Evolutionary conservation across 2,797 vertebrate genomes (phyloP).

Genomic region (Agapornis canus): DNA sequence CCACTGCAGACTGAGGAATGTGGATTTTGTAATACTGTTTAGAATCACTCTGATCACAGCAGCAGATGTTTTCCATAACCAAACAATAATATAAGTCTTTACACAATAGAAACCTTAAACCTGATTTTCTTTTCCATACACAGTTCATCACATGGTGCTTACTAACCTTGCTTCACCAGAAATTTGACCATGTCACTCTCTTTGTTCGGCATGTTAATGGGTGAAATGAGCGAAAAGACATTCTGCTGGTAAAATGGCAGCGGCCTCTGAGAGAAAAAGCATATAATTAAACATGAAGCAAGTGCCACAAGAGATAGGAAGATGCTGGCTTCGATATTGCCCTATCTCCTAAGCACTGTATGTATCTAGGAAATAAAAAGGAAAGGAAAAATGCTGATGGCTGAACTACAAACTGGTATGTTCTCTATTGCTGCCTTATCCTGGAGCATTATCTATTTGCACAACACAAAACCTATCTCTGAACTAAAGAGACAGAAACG

Average conservation of each 20-base stretch:
- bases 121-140: neutral
- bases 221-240: conserved; percentile 84
- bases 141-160: neutral
- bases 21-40: neutral
- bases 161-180: conserved; percentile 86
- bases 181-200: conserved; percentile 80
- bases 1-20: rapidly evolving
- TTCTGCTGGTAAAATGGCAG: conserved; percentile 87
- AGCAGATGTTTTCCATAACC: neutral
- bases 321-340: neutral
- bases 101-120: neutral
- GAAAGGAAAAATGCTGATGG: neutral
- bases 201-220: conserved; percentile 84
- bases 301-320: neutral
- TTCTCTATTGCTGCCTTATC: neutral
- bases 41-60: neutral
- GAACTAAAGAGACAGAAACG: neutral
- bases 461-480: neutral
- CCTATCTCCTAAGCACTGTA: neutral
- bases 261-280: conserved; percentile 54
- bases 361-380: neutral
- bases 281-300: neutral
- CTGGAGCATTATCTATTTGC: neutral
- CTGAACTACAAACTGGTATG: neutral
- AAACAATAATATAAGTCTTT: neutral